phyloP scores from a whole-genome alignment of 2,797 vertebrate species.

The Leptoclinus maculatus region DNA sequence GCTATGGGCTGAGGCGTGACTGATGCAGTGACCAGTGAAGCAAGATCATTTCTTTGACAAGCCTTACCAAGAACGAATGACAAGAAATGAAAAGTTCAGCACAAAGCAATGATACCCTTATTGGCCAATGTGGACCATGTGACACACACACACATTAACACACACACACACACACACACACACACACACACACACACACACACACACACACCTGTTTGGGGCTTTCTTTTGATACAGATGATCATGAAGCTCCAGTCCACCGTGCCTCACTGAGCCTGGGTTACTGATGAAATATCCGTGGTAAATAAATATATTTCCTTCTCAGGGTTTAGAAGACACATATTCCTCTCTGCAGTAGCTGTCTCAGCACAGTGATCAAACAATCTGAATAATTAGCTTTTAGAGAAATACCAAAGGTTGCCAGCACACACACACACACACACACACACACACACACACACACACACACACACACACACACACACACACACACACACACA shows the following conservation, averaged over 20 bases:
- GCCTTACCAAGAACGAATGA: constrained; percentile 69
- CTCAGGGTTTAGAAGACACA: constrained; percentile 48
- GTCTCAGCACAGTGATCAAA: constrained; percentile 45
- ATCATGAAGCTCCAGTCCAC: constrained; percentile 25
- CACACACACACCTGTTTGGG: constrained; percentile 9
- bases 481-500: not conserved
- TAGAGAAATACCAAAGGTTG: constrained; percentile 63
- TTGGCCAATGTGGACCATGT: constrained; percentile 37
- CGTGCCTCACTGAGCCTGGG: constrained; percentile 38
- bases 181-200: not conserved
- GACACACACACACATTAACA: constrained; percentile 11
- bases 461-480: not conserved
- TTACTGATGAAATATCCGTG: constrained; percentile 65
- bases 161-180: not conserved
- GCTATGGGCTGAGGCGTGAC: constrained; percentile 63
- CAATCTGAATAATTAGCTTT: constrained; percentile 60
- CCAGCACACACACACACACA: not conserved
- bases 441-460: constrained; percentile 8
- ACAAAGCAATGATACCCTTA: constrained; percentile 61
- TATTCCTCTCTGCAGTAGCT: constrained; percentile 28
- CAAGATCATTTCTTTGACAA: constrained; percentile 82
- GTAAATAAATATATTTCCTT: constrained; percentile 64
- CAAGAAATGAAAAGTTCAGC: constrained; percentile 72
- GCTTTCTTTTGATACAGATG: constrained; percentile 51
- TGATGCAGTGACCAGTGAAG: constrained; percentile 76